Evolutionary conservation across 2,113 vertebrate genomes (phyloP).

Genomic region (Podarcis raffonei): DNA sequence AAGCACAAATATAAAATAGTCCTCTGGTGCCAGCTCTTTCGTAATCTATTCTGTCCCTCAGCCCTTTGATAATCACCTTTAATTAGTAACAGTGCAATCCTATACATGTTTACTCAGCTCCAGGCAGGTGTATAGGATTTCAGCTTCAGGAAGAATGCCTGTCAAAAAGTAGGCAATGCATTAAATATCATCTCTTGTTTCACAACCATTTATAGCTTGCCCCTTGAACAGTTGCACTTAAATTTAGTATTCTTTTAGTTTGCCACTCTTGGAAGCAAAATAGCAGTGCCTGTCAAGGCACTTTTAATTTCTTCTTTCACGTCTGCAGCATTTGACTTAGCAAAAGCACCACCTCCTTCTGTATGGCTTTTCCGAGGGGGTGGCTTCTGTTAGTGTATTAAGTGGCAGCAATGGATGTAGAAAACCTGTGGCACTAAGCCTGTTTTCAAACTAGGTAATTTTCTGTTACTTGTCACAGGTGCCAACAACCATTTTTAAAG

Average conservation of each 20-base stretch:
- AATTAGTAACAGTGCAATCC: slow-evolving; percentile 1
- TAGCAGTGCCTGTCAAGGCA: not conserved
- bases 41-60: not conserved
- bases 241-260: slow-evolving; percentile 28
- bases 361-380: not conserved
- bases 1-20: not conserved
- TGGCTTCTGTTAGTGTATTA: slow-evolving; percentile 13
- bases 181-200: not conserved
- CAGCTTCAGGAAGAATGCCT: not conserved
- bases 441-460: slow-evolving; percentile 35
- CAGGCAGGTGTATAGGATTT: not conserved
- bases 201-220: slow-evolving; percentile 13
- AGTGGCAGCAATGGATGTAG: slow-evolving; percentile 38
- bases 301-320: slow-evolving; percentile 32
- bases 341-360: slow-evolving; percentile 20
- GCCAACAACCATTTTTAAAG: slow-evolving; percentile 49
- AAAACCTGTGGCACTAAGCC: not conserved
- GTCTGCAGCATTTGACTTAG: slow-evolving; percentile 3
- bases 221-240: not conserved
- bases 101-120: not conserved
- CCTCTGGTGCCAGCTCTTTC: not conserved
- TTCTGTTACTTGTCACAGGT: slow-evolving; percentile 27
- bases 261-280: slow-evolving; percentile 10
- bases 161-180: slow-evolving; percentile 1
- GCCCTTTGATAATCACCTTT: not conserved